Evolutionary conservation across 2,113 vertebrate species (phyloP), one percentile per base, ranked within the genome.

Genomic region (Hystrix cristata): DNA sequence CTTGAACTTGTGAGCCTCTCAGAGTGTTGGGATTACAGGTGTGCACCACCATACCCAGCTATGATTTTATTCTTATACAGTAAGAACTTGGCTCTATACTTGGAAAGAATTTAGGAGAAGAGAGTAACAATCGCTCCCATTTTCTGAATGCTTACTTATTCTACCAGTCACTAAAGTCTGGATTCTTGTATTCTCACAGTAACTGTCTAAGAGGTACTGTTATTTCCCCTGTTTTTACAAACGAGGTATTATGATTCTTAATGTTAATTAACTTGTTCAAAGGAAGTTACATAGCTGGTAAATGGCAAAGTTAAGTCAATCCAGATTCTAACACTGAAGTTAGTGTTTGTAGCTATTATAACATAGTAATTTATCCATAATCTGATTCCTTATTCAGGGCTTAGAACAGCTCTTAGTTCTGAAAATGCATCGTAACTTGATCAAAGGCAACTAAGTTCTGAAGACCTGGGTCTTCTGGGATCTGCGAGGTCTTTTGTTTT

Each of bases 241-340:
- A 43, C 27, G 46, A 91, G 21, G 21, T 57, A 18, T 71, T 82
- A 25, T 71, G 55, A 90, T 71, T 60, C 78, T 87, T 65, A 60
- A 86, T 57, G 31, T 64, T 85, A 83, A 48, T 80, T 87, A 64
- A 82, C 60, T 95, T 87, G 23, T 71, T 25, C 46, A 55, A 55
- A 62, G 69, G 85, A 90, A 14, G 69, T 94, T 78, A 89, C 23
- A 92, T 19, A 87, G 14, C 34, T 94, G n/a, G 10, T 65, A 51
- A 92, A 46, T 92, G 84, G 83, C 29, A 60, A 31, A 69, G 25
- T 46, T 80, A 53, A 55, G 55, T 38, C 31, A 57, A 27, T 65
- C 87, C 25, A 85, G 51, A 67, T 84, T 48, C 65, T 67, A 72
- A 57, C 57, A 34, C 23, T 79, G 38, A 74, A 74, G 59, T 67